Conservation (phyloP, 2,113 vertebrate genomes). For the Ondatra zibethicus region DNA sequence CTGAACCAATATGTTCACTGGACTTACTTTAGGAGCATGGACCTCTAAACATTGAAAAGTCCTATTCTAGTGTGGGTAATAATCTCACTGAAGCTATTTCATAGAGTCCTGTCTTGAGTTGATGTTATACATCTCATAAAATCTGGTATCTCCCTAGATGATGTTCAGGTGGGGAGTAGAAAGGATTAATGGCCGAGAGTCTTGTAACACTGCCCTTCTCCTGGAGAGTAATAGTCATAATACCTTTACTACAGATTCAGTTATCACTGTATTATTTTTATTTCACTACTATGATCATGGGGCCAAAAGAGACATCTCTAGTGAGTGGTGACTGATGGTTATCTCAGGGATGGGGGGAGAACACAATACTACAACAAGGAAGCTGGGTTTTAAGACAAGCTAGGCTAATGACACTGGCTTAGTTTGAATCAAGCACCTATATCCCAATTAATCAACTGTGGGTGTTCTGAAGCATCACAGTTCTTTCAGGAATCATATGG, state of each 20-base stretch:
- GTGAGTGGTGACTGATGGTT: not conserved
- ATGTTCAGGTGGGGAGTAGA: not conserved
- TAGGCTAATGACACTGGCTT: not conserved
- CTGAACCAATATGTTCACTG: not conserved
- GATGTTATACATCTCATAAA: not conserved
- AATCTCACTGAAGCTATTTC: not conserved
- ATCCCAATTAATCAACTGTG: not conserved
- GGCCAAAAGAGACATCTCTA: not conserved
- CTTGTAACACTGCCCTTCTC: not conserved
- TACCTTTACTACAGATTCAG: not conserved
- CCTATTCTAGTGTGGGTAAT: not conserved
- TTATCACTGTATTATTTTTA: not conserved
- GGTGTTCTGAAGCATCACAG: not conserved
- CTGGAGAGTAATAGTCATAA: not conserved
- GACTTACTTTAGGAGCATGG: not conserved
- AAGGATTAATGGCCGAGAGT: not conserved
- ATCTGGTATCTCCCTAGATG: not conserved
- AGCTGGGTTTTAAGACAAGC: not conserved
- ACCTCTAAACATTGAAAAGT: not conserved
- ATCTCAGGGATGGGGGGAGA: not conserved
- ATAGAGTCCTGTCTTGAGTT: not conserved
- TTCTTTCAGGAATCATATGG: not conserved
- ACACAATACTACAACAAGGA: not conserved
- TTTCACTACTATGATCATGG: not conserved
- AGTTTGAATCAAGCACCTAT: not conserved